Percentiles rank a stretch among this genome's conserved stretches.
Conservation (phyloP, 2,888 invertebrate species). For the Parnassius orleans region DNA sequence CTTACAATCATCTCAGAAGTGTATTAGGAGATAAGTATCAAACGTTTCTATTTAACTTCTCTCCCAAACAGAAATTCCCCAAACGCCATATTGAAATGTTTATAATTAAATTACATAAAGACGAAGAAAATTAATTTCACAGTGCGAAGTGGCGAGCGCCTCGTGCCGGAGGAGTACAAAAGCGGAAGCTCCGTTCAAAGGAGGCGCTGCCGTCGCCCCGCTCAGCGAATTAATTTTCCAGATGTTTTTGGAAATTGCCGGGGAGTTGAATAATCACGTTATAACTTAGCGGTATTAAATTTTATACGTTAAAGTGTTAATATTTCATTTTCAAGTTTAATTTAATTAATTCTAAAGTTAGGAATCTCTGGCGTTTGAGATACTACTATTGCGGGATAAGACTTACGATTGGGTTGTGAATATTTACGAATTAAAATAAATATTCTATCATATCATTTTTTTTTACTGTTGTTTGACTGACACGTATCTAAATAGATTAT, state of each 20-base stretch:
- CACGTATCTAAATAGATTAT: too few species aligned
- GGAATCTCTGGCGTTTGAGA: slow-evolving; percentile 42
- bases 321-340: slow-evolving; percentile 81
- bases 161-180: slow-evolving; percentile 53
- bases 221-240: slow-evolving; percentile 72
- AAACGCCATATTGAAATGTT: slow-evolving; percentile 81
- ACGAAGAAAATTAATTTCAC: slow-evolving; percentile 82
- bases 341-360: slow-evolving; percentile 79
- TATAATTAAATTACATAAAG: slow-evolving; percentile 82
- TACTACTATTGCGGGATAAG: slow-evolving; percentile 22
- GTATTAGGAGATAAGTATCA: slow-evolving; percentile 80
- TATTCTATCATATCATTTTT: too few species aligned
- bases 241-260: slow-evolving; percentile 77
- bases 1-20: slow-evolving; percentile 76
- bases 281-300: slow-evolving; percentile 80
- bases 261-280: slow-evolving; percentile 80
- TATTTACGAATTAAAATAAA: too few species aligned
- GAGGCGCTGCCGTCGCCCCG: slow-evolving; percentile 62
- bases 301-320: slow-evolving; percentile 81
- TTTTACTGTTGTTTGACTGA: too few species aligned
- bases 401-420: slow-evolving; percentile 22
- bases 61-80: slow-evolving; percentile 75
- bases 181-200: slow-evolving; percentile 68
- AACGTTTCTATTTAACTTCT: slow-evolving; percentile 81
- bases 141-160: slow-evolving; percentile 74